phyloP scores from a whole-genome alignment of 1,140 invertebrate genomes.

The Himalopsyche phryganea region DNA sequence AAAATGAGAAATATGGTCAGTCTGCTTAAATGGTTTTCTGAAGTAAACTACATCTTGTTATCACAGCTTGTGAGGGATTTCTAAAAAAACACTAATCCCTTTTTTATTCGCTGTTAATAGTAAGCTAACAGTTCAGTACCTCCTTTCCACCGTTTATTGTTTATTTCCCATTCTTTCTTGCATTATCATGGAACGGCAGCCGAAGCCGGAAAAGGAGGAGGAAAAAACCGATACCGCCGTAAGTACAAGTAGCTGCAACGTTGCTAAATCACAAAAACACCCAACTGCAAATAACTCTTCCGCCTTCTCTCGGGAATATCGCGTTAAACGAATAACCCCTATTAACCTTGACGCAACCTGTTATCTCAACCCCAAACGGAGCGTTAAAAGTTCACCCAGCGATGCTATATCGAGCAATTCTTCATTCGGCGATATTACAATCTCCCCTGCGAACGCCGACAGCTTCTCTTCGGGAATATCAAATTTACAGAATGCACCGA shows the following conservation, averaged over 20 bases:
- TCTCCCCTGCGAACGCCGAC: neutral
- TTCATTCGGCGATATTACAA: neutral
- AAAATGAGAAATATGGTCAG: too few species aligned
- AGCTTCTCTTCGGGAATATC: constrained; percentile 19
- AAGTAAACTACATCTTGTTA: too few species aligned
- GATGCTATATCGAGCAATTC: constrained; percentile 6
- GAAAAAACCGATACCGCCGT: constrained; percentile 22
- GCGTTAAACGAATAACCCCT: constrained; percentile 26
- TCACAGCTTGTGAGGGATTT: too few species aligned
- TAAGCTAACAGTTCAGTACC: too few species aligned
- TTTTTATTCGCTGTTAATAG: too few species aligned
- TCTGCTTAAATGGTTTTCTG: too few species aligned
- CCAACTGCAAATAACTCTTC: neutral
- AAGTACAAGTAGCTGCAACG: constrained; percentile 29
- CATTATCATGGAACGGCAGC: constrained; percentile 30
- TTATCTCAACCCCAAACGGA: neutral
- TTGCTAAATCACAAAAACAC: constrained; percentile 8
- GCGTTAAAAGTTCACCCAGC: neutral
- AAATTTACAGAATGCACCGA: constrained; percentile 8
- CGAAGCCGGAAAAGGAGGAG: constrained; percentile 23
- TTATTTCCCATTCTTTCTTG: constrained; percentile 19
- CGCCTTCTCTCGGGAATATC: neutral
- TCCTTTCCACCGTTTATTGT: neutral
- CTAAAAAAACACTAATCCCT: too few species aligned
- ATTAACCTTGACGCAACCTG: neutral